These are phyloP conservation scores for Volucella inanis DNA, from an alignment of 2,888 invertebrate species.

Conservation along the genomic window DNA sequence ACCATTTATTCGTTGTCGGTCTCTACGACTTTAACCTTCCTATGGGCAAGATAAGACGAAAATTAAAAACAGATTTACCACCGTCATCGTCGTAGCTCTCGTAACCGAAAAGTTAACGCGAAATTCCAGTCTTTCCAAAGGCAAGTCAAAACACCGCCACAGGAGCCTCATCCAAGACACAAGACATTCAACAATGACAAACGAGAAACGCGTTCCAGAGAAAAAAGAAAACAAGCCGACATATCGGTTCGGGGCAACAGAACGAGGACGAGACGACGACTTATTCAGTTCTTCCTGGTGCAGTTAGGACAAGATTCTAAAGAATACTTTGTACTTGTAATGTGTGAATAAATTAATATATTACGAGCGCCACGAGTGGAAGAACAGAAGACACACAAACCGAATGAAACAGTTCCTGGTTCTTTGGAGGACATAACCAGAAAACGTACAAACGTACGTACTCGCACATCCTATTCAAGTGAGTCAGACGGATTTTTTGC, in stretches of 20 bases:
- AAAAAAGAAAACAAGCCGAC: conserved; percentile 13
- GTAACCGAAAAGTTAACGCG: conserved; percentile 46
- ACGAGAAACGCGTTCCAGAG: conserved; percentile 44
- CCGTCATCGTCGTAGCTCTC: background rate
- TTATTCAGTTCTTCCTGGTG: conserved; percentile 55
- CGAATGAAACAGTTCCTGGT: conserved; percentile 42
- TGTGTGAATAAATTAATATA: conserved; percentile 69
- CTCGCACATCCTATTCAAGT: conserved; percentile 3
- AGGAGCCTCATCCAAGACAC: conserved; percentile 56
- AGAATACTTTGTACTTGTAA: background rate
- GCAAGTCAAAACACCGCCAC: conserved; percentile 29
- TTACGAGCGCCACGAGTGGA: conserved; percentile 50
- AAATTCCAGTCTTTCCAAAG: conserved; percentile 63
- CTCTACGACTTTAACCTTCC: conserved; percentile 59
- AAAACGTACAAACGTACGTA: background rate
- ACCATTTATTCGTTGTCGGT: conserved; percentile 22
- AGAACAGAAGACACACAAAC: conserved; percentile 10
- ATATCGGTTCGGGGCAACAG: background rate
- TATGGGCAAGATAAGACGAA: conserved; percentile 42
- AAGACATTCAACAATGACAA: conserved; percentile 67
- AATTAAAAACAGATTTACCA: conserved; percentile 66
- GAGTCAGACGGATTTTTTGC: conserved; percentile 40
- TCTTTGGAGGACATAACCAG: background rate
- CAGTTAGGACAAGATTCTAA: conserved; percentile 20
- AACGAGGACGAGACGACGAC: conserved; percentile 34